These are phyloP conservation scores for Oostethus manadensis DNA, from an alignment of 2,113 vertebrate genomes.

Conservation along the genomic window DNA sequence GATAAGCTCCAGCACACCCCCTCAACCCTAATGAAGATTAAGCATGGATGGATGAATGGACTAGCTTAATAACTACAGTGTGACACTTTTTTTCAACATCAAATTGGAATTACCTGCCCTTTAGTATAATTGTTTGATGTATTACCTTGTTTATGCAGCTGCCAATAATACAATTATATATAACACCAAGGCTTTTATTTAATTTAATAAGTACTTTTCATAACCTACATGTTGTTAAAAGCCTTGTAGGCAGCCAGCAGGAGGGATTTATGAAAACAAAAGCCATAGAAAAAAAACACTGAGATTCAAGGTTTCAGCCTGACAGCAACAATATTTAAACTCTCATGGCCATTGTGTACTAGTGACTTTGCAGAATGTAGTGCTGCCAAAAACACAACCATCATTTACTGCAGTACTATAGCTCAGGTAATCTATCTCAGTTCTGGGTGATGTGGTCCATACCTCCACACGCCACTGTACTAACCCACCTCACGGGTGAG, in stretches of 20 bases:
- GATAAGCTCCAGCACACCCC: too few species aligned
- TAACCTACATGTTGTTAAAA: not conserved
- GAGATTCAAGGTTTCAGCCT: conserved; percentile 4
- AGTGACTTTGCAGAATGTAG: conserved; percentile 38
- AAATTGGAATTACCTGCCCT: not conserved
- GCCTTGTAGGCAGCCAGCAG: not conserved
- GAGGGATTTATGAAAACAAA: not conserved
- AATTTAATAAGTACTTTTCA: not conserved
- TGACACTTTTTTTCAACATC: not conserved
- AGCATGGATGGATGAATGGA: too few species aligned
- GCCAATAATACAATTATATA: not conserved
- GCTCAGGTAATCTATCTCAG: conserved; percentile 44
- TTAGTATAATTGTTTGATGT: not conserved
- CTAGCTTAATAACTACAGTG: too few species aligned
- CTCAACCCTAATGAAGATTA: too few species aligned
- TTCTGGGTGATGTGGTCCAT: conserved; percentile 45
- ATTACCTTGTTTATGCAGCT: not conserved
- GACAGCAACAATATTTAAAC: conserved; percentile 29
- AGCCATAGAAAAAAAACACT: not conserved
- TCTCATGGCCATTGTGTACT: conserved; percentile 30
- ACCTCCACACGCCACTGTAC: conserved; percentile 6
- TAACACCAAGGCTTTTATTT: not conserved
- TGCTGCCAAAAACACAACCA: conserved; percentile 33
- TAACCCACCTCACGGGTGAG: conserved; percentile 20
- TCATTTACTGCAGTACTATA: conserved; percentile 41